Conservation (phyloP, 2,797 vertebrate genomes). For the Sebastes steindachneri region DNA sequence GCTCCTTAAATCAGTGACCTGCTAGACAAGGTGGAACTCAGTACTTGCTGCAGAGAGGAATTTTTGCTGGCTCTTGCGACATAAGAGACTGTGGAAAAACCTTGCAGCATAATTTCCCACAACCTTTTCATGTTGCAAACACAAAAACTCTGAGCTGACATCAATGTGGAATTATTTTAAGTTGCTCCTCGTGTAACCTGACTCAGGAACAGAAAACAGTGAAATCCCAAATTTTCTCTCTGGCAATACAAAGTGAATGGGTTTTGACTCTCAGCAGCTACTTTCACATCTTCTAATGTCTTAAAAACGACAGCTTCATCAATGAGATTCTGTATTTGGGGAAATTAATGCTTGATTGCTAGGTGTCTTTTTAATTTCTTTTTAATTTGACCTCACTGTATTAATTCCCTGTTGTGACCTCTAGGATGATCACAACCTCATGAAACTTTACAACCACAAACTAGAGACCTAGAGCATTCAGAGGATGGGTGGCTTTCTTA, state of each 20-base stretch:
- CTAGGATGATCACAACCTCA: too few relatives aligned
- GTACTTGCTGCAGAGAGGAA: not conserved
- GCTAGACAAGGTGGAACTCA: not conserved
- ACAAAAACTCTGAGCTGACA: not conserved
- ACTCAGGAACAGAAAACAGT: not conserved
- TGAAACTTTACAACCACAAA: too few relatives aligned
- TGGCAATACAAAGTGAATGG: not conserved
- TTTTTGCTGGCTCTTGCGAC: not conserved
- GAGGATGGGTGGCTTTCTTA: too few relatives aligned
- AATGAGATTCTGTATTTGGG: not conserved
- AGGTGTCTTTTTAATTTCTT: not conserved
- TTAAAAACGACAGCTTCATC: not conserved
- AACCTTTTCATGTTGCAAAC: constrained; percentile 15
- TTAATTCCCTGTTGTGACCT: fast-evolving
- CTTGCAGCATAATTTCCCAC: constrained; percentile 7
- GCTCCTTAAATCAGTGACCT: not conserved
- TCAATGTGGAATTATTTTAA: not conserved
- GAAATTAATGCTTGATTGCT: not conserved
- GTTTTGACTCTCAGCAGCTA: not conserved
- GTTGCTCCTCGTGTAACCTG: not conserved
- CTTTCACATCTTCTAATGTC: not conserved
- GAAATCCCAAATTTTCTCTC: not conserved
- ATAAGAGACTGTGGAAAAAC: not conserved
- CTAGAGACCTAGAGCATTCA: too few relatives aligned
- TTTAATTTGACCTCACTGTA: too few relatives aligned